Evolutionary conservation across 1,140 invertebrate genomes (phyloP).

Genomic region (Drosophila melanogaster): DNA sequence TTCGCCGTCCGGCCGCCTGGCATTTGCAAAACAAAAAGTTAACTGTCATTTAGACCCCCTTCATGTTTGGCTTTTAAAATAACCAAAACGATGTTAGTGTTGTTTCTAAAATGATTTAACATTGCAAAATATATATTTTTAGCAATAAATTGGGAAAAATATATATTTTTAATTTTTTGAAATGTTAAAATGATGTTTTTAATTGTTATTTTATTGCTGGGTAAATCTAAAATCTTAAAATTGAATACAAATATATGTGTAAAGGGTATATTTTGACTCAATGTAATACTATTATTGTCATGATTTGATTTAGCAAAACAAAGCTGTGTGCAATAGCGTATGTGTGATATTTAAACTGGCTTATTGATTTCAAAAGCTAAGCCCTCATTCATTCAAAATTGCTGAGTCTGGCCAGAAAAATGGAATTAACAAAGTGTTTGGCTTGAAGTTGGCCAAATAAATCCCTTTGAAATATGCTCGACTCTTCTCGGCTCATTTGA

Average conservation of each 20-base stretch:
- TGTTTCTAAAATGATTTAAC: no score
- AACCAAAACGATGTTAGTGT: no score
- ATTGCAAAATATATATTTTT: no score
- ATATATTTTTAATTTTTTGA: no score
- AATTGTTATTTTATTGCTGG: no score
- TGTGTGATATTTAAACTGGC: slow-evolving; percentile 31
- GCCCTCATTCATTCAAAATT: neutral
- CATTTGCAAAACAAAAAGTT: slow-evolving; percentile 58
- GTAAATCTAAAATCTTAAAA: no score
- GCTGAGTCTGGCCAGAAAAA: neutral
- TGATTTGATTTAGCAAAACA: neutral
- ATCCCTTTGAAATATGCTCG: slow-evolving; percentile 1
- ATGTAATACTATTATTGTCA: neutral
- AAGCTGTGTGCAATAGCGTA: neutral
- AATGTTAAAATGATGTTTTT: no score
- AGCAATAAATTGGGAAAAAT: no score
- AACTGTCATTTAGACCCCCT: slow-evolving; percentile 49
- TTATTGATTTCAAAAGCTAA: slow-evolving; percentile 28
- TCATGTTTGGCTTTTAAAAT: slow-evolving; percentile 32
- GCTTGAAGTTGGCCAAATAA: slow-evolving; percentile 1
- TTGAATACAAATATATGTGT: no score
- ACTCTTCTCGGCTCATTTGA: slow-evolving; percentile 28
- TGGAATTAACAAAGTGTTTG: slow-evolving; percentile 15
- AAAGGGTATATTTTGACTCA: no score
- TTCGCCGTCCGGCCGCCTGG: slow-evolving; percentile 38